Percentiles rank a stretch among this genome's conserved stretches.
Evolutionary conservation across 2,113 vertebrate genomes (phyloP).

Genomic region (Notarius lentiginosus): DNA sequence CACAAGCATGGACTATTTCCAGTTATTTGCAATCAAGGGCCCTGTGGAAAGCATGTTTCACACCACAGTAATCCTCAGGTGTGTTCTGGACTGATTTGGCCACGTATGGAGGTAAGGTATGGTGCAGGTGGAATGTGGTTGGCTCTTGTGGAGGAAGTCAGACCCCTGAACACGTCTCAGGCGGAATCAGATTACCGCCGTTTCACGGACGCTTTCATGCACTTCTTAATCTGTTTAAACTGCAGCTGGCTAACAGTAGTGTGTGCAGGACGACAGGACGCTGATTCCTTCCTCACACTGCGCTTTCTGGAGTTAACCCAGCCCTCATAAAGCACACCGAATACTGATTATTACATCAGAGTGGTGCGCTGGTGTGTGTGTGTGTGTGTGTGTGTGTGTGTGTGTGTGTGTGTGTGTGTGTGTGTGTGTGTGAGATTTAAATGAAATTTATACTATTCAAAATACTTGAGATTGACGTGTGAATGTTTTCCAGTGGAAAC

Average conservation of each 20-base stretch:
- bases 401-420: neutral
- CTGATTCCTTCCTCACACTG: neutral
- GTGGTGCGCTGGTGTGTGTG: neutral
- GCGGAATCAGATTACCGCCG: conserved; percentile 6
- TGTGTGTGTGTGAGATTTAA: neutral
- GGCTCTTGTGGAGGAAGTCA: neutral
- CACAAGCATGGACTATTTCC: neutral
- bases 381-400: neutral
- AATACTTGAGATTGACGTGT: neutral
- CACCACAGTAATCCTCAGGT: neutral
- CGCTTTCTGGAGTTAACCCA: neutral
- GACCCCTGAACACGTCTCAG: neutral
- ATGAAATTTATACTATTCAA: neutral
- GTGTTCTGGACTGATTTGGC: neutral
- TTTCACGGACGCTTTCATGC: conserved; percentile 7
- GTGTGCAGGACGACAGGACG: neutral
- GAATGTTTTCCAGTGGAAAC: neutral
- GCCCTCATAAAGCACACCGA: neutral
- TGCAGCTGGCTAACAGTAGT: neutral
- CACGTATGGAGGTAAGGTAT: neutral
- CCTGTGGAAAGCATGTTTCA: neutral
- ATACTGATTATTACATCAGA: neutral
- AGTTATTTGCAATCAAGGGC: neutral
- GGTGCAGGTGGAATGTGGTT: neutral
- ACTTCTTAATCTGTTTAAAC: conserved; percentile 27